These are phyloP conservation scores for Eurystomus gularis DNA, from an alignment of 2,113 vertebrate species.

Conservation along the genomic window DNA sequence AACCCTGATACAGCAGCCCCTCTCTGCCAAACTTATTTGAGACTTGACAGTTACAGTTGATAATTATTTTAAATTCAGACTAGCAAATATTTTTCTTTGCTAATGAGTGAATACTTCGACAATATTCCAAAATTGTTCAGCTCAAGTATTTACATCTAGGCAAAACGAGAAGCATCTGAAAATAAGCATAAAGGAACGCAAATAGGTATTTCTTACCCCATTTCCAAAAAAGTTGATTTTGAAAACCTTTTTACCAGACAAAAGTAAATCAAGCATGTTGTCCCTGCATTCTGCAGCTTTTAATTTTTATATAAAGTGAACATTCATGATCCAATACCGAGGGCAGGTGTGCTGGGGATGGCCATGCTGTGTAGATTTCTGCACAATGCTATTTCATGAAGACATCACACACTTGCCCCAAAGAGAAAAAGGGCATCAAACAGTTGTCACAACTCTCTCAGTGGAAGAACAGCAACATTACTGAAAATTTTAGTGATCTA, in stretches of 20 bases:
- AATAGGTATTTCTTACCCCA: not conserved
- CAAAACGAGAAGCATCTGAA: not conserved
- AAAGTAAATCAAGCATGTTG: not conserved
- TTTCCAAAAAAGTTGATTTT: not conserved
- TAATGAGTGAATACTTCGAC: not conserved
- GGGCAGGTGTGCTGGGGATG: not conserved
- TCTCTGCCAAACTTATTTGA: not conserved
- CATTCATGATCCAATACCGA: not conserved
- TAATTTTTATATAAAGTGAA: not conserved
- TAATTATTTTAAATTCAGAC: not conserved
- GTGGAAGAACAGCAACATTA: not conserved
- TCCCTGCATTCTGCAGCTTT: not conserved
- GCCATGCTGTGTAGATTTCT: not conserved
- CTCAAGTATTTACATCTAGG: not conserved
- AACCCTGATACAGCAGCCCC: not conserved
- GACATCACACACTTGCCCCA: not conserved
- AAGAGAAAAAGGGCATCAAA: slow-evolving; percentile 2
- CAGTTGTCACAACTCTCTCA: not conserved
- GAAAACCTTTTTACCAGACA: not conserved
- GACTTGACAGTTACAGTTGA: not conserved
- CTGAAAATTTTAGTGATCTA: not conserved
- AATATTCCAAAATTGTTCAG: not conserved
- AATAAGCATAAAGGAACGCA: not conserved
- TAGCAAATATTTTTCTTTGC: not conserved
- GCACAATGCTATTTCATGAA: not conserved